phyloP scores from a whole-genome alignment of 2,113 vertebrate genomes.

The Daboia siamensis region DNA sequence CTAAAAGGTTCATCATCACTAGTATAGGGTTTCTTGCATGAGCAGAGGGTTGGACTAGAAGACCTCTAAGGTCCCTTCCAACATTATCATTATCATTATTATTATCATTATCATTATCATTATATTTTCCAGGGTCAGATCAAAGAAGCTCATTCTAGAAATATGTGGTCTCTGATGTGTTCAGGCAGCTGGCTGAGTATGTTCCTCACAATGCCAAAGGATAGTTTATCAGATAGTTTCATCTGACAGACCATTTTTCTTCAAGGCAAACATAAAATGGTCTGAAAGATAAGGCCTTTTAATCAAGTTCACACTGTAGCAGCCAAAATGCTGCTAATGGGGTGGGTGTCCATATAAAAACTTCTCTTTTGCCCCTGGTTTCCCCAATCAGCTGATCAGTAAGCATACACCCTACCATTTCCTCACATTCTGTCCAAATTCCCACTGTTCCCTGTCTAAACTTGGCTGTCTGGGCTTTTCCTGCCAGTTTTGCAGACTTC shows the following conservation, averaged over 20 bases:
- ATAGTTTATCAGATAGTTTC: slow-evolving; percentile 64
- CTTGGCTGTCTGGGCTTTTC: slow-evolving; percentile 61
- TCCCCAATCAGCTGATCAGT: slow-evolving; percentile 38
- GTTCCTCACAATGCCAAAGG: slow-evolving; percentile 56
- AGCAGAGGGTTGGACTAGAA: no score
- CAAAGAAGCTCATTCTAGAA: slow-evolving; percentile 3
- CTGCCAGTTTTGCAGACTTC: slow-evolving; percentile 55
- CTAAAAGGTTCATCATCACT: no score
- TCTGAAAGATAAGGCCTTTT: slow-evolving; percentile 71
- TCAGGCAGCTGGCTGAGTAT: slow-evolving; percentile 55
- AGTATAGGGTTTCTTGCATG: no score
- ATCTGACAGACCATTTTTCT: slow-evolving; percentile 72
- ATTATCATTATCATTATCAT: background rate
- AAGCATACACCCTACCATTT: slow-evolving; percentile 59
- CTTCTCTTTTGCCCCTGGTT: slow-evolving; percentile 52
- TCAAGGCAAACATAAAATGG: slow-evolving; percentile 69
- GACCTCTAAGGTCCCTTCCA: no score
- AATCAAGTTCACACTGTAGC: slow-evolving; percentile 73
- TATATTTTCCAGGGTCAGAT: slow-evolving; percentile 10
- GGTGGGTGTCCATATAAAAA: slow-evolving; percentile 41
- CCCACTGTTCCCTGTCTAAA: slow-evolving; percentile 58
- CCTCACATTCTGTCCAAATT: slow-evolving; percentile 76
- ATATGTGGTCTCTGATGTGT: background rate
- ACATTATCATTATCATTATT: no score
- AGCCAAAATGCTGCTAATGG: slow-evolving; percentile 73